Evolutionary conservation across 1,140 invertebrate genomes (phyloP), one percentile per base, ranked within the genome.

Genomic region (Drosophila tani): DNA sequence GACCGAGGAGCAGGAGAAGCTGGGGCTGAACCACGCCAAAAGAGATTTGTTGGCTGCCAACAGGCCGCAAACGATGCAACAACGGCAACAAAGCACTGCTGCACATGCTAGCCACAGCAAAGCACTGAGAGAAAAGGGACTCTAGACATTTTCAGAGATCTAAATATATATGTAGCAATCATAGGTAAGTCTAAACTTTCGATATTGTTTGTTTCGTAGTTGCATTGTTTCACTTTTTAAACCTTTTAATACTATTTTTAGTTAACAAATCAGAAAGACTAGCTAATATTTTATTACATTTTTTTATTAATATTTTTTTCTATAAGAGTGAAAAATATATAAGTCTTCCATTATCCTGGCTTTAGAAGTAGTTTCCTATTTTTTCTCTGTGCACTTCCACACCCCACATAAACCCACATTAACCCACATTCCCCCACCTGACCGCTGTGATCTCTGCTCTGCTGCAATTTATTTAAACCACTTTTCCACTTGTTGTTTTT

Each of bases 31-130:
- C 75, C 70, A 38, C 49, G 71, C 59, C 62, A 79, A 58, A 82
- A 77, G 66, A 81, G 83, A 87, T 88, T 87, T 87, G 83, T 79
- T 85, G 67, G 82, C 78, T 82, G 71, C 63, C 82, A 85, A 85
- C 82, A 85, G 79, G 82, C 82, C 82, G 75, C 82, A 85, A 85
- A 85, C 81, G 81, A 84, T 68, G 76, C 57, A 49, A 46, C 70
- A 62, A 62, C 75, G 67, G 56, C 81, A 79, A 71, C 68, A 60
- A 64, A 69, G 38, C 46, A 27, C 9, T 73, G 70, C 35, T 73
- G 70, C 70, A 73, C 70, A 73, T 73, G 68, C 68, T 59, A n/a
- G 65, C 70, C 55, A 58, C 71, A 79, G 32, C 0, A 38, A 41
- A 2, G 38, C 50, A 64, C 51, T 46, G 29, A 47, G 11, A 77